Base-by-base conservation (phyloP, 1,140 invertebrate genomes). In the Lepidurus packardi region DNA sequence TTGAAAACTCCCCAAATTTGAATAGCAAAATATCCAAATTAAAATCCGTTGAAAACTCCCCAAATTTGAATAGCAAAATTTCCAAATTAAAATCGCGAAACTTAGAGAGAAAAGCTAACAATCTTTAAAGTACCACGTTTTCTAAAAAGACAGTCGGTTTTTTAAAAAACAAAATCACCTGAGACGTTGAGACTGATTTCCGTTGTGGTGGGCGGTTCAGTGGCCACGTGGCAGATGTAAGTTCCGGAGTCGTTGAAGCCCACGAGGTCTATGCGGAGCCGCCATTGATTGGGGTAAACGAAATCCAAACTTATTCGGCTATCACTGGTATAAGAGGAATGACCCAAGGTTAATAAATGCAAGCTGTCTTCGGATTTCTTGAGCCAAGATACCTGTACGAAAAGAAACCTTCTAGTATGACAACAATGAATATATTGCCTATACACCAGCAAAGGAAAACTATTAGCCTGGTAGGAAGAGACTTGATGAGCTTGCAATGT, bases 331-430 rank as follows among this genome's bases (percentile, higher is more conserved):
- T 65, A 65, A 65, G 53, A 65, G 21, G 53, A 65, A 16, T 65
- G 53, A n/a, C 53, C 53, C 53, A 65, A 65, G 21, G 53, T 65
- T 65, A 65, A 65, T 21, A 65, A 65, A 65, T 65, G 53, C 53
- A 65, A 8, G 13, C 53, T 65, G 53, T 65, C 53, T 65, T 65
- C 13, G 13, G 16, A 65, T 65, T 65, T 65, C 53, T 65, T 65
- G 53, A 65, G 53, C 53, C 53, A 65, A 13, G 53, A 65, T 21
- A 65, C 53, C 53, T 65, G 13, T 34, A 4, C 4, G n/a, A 21
- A 21, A 65, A 21, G 21, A 7, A 65, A 65, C 16, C 8, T 11
- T 47, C 0, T 16, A 6, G 10, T 47, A 47, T 1, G 16, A 47
- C 45, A 11, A 10, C 45, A 16, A 10, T 47, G 5, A 34, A 2